Conservation (phyloP, 2,888 invertebrate genomes). For the Drosophila quinaria region DNA sequence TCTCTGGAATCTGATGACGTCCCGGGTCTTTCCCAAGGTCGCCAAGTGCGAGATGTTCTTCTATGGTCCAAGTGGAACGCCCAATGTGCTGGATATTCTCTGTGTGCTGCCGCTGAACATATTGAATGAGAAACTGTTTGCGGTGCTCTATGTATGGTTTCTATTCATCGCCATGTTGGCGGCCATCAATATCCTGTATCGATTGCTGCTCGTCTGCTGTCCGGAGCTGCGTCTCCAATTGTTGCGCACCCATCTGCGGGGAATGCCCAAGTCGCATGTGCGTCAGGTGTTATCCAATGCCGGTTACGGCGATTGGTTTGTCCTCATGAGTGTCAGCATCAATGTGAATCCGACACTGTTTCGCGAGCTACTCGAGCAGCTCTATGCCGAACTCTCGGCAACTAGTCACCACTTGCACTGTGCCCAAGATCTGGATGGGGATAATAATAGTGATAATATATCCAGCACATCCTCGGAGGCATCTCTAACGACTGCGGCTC, state of each 20-base stretch:
- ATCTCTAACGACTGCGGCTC: neutral
- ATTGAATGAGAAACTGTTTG: conserved; percentile 92
- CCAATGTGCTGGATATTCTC: conserved; percentile 92
- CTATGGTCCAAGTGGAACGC: conserved; percentile 93
- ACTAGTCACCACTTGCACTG: too few relatives aligned
- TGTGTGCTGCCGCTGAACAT: conserved; percentile 92
- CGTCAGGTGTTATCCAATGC: conserved; percentile 57
- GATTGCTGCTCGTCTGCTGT: conserved; percentile 87
- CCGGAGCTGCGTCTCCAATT: conserved; percentile 69
- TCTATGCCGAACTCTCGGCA: conserved; percentile 65
- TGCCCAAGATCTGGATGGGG: neutral
- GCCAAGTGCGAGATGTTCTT: conserved; percentile 95
- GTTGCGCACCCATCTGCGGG: conserved; percentile 69
- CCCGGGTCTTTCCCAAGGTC: conserved; percentile 87
- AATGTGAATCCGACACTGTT: conserved; percentile 91
- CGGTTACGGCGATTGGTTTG: conserved; percentile 91
- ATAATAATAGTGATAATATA: neutral
- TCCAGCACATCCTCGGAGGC: neutral
- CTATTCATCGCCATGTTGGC: conserved; percentile 88
- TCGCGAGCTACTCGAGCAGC: conserved; percentile 88
- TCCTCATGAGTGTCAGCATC: conserved; percentile 90
- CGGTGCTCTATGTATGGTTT: conserved; percentile 91
- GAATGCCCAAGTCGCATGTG: conserved; percentile 69
- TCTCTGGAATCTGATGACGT: conserved; percentile 80
- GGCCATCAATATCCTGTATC: conserved; percentile 88